phyloP scores from a whole-genome alignment of 2,888 invertebrate species.

The Ptilodon capucinus region DNA sequence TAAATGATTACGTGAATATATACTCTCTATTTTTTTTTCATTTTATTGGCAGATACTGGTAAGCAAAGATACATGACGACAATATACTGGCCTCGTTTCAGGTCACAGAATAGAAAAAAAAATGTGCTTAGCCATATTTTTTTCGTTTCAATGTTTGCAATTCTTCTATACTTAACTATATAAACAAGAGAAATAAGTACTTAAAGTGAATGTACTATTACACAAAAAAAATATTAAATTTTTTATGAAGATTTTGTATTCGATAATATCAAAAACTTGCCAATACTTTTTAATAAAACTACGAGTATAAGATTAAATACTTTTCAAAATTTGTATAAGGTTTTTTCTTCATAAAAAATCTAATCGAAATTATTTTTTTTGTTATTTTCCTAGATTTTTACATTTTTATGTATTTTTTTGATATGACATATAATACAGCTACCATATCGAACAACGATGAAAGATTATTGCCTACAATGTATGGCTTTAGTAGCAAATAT shows the following conservation, averaged over 20 bases:
- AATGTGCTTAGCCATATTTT: slow-evolving; percentile 9
- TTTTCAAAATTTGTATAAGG: slow-evolving; percentile 24
- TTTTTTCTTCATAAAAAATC: slow-evolving; percentile 47
- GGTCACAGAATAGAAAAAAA: slow-evolving; percentile 18
- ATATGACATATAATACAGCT: slow-evolving; percentile 55
- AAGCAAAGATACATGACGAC: not conserved
- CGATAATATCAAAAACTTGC: slow-evolving; percentile 28
- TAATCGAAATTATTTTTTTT: slow-evolving; percentile 53
- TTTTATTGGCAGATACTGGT: not conserved
- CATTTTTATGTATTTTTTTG: slow-evolving; percentile 67
- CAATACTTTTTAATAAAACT: slow-evolving; percentile 14
- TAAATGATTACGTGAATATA: slow-evolving; percentile 11
- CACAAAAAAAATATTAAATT: slow-evolving; percentile 31
- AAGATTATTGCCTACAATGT: slow-evolving; percentile 30
- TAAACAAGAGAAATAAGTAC: slow-evolving; percentile 47
- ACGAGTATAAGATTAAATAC: slow-evolving; percentile 24
- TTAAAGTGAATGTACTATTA: slow-evolving; percentile 34
- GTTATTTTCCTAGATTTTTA: slow-evolving; percentile 63
- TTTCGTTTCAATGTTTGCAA: slow-evolving; percentile 22
- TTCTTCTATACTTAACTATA: slow-evolving; percentile 35
- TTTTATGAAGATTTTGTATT: slow-evolving; percentile 29
- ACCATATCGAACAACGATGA: slow-evolving; percentile 42
- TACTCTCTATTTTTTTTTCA: not conserved
- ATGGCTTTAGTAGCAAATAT: slow-evolving; percentile 43
- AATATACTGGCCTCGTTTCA: slow-evolving; percentile 33